Base-by-base conservation (phyloP, 2,113 vertebrate species). In the Carollia perspicillata region DNA sequence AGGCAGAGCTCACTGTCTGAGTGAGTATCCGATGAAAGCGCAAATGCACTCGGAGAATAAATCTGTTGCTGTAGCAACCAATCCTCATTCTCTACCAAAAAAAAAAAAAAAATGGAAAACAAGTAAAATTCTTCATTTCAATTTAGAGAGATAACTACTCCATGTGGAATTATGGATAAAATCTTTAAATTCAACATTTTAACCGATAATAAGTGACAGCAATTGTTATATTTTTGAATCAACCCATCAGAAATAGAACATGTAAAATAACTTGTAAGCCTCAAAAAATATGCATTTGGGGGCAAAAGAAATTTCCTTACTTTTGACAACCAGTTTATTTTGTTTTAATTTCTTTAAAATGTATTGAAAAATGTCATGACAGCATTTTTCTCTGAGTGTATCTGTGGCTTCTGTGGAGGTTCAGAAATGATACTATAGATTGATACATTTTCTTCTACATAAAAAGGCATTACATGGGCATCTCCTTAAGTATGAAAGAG, bases 51-150 rank as follows among this genome's bases (percentile, higher is more conserved):
- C 30, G 12, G 65, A 96, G 94, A 95, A 92, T 74, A 89, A 90
- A 84, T 78, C 49, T 60, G 94, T 97, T 97, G 65, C 93, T 97
- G 74, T 97, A 79, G 94, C 79, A 98, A 97, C 95, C 94, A 63
- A 92, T 11, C 1, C 16, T 80, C 8, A n/a, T 30, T 97, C 28
- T 26, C n/a, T 44, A 77, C 49, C n/a, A 85, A 96, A 77, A 81
- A 63, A 66, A 9, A 26, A 26, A 96, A 28, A 96, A 96, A 79
- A n/a, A n/a, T n/a, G 79, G 47, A 42, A 92, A 60, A 81, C 65
- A 93, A 93, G 60, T 58, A 26, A 93, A 97, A 84, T 89, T 17
- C 30, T 49, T 44, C 5, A 68, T 84, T 96, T 95, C 86, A 40
- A 93, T 42, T 83, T 89, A 28, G 65, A 97, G 89, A 85, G 30